Percentiles rank a stretch among this genome's conserved stretches.
These are phyloP conservation scores for Dolichallabes microphthalmus DNA, from an alignment of 2,113 vertebrate genomes.

Conservation along the genomic window DNA sequence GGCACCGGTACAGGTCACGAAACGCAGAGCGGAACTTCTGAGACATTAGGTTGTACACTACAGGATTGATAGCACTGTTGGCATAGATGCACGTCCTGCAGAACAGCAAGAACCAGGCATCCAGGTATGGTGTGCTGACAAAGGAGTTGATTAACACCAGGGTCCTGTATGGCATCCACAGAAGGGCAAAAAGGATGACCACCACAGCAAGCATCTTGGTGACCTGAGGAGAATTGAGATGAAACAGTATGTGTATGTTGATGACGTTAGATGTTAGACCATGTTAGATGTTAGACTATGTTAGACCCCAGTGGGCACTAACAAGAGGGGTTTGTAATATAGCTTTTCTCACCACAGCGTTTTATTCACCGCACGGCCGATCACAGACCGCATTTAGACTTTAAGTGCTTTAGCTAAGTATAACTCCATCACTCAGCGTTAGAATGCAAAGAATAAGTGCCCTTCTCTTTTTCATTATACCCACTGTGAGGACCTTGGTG, in stretches of 20 bases:
- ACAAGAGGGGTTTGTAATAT: background rate
- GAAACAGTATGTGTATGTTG: background rate
- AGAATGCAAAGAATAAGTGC: slow-evolving; percentile 6
- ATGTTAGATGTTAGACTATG: background rate
- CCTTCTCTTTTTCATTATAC: slow-evolving; percentile 8
- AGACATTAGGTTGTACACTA: slow-evolving; percentile 80
- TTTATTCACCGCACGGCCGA: background rate
- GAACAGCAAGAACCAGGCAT: slow-evolving; percentile 79
- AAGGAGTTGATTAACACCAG: slow-evolving; percentile 79
- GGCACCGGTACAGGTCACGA: slow-evolving; percentile 70
- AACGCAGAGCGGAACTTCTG: slow-evolving; percentile 78
- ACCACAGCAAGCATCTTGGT: slow-evolving; percentile 79
- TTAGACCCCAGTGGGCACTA: background rate
- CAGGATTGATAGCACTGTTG: slow-evolving; percentile 79
- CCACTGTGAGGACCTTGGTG: slow-evolving; percentile 1
- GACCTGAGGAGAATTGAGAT: slow-evolving; percentile 61
- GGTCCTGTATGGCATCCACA: slow-evolving; percentile 80
- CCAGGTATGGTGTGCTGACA: slow-evolving; percentile 69
- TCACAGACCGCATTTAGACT: slow-evolving; percentile 7
- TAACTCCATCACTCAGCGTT: slow-evolving; percentile 4
- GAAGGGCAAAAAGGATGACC: slow-evolving; percentile 71
- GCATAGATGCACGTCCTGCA: slow-evolving; percentile 76
- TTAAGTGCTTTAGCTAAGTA: slow-evolving; percentile 10
- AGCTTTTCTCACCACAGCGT: background rate
- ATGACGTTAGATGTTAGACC: background rate